Percentiles rank a stretch among this genome's conserved stretches.
phyloP scores from a whole-genome alignment of 1,140 invertebrate species.

The Pemphigus obesinymphae region DNA sequence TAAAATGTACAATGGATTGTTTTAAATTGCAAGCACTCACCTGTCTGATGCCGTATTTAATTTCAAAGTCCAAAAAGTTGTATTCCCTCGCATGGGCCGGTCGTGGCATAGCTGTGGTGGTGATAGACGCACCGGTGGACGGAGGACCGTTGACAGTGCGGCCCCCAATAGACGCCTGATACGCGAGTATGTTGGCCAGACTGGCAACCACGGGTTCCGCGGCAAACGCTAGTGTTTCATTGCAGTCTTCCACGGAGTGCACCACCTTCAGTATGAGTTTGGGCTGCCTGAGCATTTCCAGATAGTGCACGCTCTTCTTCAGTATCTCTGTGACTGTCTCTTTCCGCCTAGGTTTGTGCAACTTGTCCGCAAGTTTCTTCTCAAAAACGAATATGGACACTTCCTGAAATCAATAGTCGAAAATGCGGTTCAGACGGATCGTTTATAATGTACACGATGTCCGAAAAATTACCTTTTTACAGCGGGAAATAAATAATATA shows the following conservation, averaged over 20 bases:
- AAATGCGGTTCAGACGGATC: no score
- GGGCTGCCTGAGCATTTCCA: slow-evolving; percentile 82
- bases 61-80: slow-evolving; percentile 82
- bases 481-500: no score
- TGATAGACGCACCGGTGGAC: slow-evolving; percentile 50
- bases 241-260: slow-evolving; percentile 72
- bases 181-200: slow-evolving; percentile 80
- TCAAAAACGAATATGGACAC: slow-evolving; percentile 94
- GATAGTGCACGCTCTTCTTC: slow-evolving; percentile 70
- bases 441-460: not conserved
- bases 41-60: slow-evolving; percentile 89
- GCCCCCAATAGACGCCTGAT: slow-evolving; percentile 62
- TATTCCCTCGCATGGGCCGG: slow-evolving; percentile 70
- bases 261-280: slow-evolving; percentile 70
- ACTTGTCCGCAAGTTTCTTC: slow-evolving; percentile 86
- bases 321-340: slow-evolving; percentile 87
- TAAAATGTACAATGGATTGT: no score
- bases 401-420: slow-evolving; percentile 71
- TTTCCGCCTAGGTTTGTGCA: slow-evolving; percentile 88
- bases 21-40: slow-evolving; percentile 58
- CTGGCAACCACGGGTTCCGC: slow-evolving; percentile 83
- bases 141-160: slow-evolving; percentile 50
- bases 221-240: slow-evolving; percentile 85
- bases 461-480: no score
- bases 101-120: slow-evolving; percentile 49